phyloP scores from a whole-genome alignment of 2,113 vertebrate genomes.

The Mungos mungo region DNA sequence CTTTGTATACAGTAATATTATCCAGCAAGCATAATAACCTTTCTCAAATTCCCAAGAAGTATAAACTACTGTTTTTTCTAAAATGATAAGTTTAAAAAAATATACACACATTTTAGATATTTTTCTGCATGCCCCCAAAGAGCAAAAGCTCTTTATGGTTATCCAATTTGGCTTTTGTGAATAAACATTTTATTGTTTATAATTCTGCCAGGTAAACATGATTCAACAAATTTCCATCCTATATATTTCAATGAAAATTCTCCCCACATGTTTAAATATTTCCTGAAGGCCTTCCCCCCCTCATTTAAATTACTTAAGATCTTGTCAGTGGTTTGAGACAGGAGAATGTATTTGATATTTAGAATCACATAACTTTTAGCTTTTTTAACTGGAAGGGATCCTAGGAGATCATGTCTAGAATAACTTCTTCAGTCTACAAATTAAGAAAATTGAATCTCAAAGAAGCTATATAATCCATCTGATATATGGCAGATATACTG shows the following conservation, averaged over 20 bases:
- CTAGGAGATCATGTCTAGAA: neutral
- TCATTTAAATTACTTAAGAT: conserved; percentile 35
- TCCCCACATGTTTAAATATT: neutral
- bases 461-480: neutral
- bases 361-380: neutral
- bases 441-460: neutral
- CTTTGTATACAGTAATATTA: conserved; percentile 33
- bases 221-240: neutral
- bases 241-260: conserved; percentile 35
- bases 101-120: neutral
- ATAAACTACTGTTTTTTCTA: neutral
- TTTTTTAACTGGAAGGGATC: neutral
- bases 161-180: conserved; percentile 29
- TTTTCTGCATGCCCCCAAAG: neutral
- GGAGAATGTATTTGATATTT: conserved; percentile 11
- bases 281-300: neutral
- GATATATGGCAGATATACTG: neutral
- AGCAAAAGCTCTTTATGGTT: conserved; percentile 25
- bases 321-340: conserved; percentile 27
- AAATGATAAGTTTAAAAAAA: neutral
- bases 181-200: conserved; percentile 53
- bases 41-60: conserved; percentile 42
- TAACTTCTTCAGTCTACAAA: neutral
- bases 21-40: neutral
- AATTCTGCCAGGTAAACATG: conserved; percentile 45